Conservation (phyloP, 2,888 invertebrate species). For the Apodemia zela region DNA sequence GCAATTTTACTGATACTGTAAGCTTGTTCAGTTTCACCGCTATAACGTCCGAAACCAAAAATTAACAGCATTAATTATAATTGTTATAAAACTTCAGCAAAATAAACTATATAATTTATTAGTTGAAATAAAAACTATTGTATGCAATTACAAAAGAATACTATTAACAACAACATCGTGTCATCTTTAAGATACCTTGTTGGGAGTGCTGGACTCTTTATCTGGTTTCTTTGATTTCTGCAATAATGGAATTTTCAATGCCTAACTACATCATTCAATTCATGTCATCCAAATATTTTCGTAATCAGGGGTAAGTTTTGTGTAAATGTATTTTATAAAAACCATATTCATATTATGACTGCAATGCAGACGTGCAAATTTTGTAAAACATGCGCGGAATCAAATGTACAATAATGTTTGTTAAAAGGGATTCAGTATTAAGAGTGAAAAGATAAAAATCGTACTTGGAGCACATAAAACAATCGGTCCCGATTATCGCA, state of each 20-base stretch:
- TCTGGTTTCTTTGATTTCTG: slow-evolving; percentile 91
- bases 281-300: neutral
- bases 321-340: neutral
- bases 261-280: slow-evolving; percentile 6
- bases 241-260: slow-evolving; percentile 48
- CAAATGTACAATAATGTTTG: neutral
- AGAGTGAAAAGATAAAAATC: neutral
- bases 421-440: neutral
- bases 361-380: neutral
- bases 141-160: slow-evolving; percentile 1
- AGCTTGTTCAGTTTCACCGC: slow-evolving; percentile 29
- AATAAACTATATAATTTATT: slow-evolving; percentile 3
- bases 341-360: neutral
- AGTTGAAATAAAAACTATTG: neutral
- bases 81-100: slow-evolving; percentile 13
- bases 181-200: slow-evolving; percentile 82
- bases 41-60: slow-evolving; percentile 31
- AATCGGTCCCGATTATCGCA: too few relatives aligned
- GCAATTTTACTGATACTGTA: slow-evolving; percentile 10
- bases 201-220: slow-evolving; percentile 84
- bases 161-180: neutral
- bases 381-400: neutral
- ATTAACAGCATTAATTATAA: slow-evolving; percentile 15
- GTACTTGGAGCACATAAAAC: too few relatives aligned
- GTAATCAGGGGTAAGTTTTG: neutral